phyloP scores from a whole-genome alignment of 2,797 vertebrate genomes.

The Netta rufina region DNA sequence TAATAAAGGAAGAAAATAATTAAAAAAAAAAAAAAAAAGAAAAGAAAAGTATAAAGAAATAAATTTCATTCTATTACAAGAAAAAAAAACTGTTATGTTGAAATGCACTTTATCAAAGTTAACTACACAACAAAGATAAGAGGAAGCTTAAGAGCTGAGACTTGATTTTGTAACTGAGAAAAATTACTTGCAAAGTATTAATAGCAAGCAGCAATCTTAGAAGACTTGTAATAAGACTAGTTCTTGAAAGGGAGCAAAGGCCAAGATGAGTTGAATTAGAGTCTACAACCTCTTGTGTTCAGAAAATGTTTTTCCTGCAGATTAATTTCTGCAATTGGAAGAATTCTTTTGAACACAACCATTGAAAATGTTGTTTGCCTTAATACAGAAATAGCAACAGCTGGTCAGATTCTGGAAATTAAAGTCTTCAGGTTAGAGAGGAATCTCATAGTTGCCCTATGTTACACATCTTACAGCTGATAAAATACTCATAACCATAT shows the following conservation, averaged over 20 bases:
- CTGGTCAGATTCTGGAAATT: neutral
- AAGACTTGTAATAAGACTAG: conserved; percentile 37
- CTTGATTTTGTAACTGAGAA: neutral
- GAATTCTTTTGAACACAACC: neutral
- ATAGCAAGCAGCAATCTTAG: conserved; percentile 24
- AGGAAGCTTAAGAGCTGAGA: neutral
- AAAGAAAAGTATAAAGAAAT: neutral
- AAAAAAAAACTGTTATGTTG: neutral
- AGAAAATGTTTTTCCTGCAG: conserved; percentile 25
- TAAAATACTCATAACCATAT: conserved; percentile 7
- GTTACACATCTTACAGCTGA: neutral
- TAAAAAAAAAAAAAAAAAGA: neutral
- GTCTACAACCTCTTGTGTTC: neutral
- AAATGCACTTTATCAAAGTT: neutral
- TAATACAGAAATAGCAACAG: conserved; percentile 14
- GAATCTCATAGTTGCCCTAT: neutral
- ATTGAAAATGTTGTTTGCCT: neutral
- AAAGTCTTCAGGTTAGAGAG: conserved; percentile 8
- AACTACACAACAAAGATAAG: neutral
- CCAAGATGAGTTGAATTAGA: conserved; percentile 46
- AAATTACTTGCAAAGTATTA: conserved; percentile 34
- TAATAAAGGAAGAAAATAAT: neutral
- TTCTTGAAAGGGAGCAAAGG: conserved; percentile 48
- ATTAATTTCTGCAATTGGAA: conserved; percentile 42
- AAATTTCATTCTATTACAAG: neutral